Evolutionary conservation across 2,888 invertebrate genomes (phyloP).

Genomic region (Labia minor): DNA sequence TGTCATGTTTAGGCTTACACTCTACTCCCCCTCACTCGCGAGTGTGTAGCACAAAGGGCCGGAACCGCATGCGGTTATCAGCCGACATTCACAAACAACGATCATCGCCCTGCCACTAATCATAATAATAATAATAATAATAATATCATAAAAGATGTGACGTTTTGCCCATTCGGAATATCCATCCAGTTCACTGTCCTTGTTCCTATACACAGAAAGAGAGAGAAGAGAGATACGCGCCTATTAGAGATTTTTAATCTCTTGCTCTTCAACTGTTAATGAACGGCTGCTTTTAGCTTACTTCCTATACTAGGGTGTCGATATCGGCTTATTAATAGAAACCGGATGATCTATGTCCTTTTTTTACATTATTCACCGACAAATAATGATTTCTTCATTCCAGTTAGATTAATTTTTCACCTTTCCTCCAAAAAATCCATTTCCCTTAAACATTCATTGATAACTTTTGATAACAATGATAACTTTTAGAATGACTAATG

Average conservation of each 20-base stretch:
- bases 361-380: background rate
- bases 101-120: background rate
- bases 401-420: too few relatives aligned
- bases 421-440: too few relatives aligned
- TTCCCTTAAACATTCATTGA: too few relatives aligned
- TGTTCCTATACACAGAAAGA: background rate
- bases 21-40: background rate
- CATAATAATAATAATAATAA: background rate
- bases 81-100: conserved; percentile 13
- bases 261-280: background rate
- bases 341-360: background rate
- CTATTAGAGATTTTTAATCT: background rate
- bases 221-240: background rate
- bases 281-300: background rate
- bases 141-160: too few relatives aligned
- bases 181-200: background rate
- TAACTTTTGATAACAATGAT: too few relatives aligned
- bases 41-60: background rate
- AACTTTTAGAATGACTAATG: too few relatives aligned
- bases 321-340: conserved; percentile 6
- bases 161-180: background rate
- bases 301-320: background rate
- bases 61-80: conserved; percentile 13
- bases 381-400: background rate
- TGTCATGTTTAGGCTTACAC: background rate